Conservation (phyloP, 2,888 invertebrate genomes). For the Crioceris asparagi region DNA sequence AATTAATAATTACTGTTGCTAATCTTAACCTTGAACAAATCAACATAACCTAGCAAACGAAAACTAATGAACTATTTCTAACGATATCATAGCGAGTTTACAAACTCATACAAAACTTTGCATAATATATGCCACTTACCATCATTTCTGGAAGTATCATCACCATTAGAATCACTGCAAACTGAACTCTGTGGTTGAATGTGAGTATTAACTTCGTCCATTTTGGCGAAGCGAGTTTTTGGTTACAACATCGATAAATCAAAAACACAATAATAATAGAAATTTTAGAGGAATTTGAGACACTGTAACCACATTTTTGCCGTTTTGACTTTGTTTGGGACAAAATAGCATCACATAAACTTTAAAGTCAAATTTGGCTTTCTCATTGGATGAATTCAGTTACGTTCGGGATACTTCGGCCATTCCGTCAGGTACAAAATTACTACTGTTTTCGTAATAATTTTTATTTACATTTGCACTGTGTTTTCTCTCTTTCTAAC, state of each 20-base stretch:
- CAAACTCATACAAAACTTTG: constrained; percentile 7
- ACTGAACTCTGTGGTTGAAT: constrained; percentile 35
- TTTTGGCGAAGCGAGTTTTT: constrained; percentile 34
- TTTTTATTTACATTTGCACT: constrained; percentile 3
- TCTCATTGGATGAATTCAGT: constrained; percentile 30
- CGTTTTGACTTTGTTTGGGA: constrained; percentile 32
- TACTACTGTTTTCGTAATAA: constrained; percentile 6
- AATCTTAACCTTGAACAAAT: constrained; percentile 24
- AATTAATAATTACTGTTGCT: constrained; percentile 26
- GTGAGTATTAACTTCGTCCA: constrained; percentile 38
- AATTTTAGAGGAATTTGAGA: constrained; percentile 17
- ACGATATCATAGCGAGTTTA: neutral
- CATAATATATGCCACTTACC: no score
- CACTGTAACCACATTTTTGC: constrained; percentile 29
- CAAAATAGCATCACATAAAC: constrained; percentile 31
- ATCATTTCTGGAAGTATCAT: constrained; percentile 31
- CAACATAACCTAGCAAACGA: constrained; percentile 28
- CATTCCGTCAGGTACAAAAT: constrained; percentile 25
- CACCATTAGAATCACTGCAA: constrained; percentile 36
- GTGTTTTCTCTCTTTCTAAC: neutral
- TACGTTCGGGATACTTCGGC: constrained; percentile 18
- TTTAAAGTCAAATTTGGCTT: constrained; percentile 33
- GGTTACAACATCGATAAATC: constrained; percentile 29
- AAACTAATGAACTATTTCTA: constrained; percentile 5
- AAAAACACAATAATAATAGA: neutral